Percentiles rank a stretch among this genome's conserved stretches.
phyloP scores from a whole-genome alignment of 2,888 invertebrate genomes.

The Hecatera dysodea region DNA sequence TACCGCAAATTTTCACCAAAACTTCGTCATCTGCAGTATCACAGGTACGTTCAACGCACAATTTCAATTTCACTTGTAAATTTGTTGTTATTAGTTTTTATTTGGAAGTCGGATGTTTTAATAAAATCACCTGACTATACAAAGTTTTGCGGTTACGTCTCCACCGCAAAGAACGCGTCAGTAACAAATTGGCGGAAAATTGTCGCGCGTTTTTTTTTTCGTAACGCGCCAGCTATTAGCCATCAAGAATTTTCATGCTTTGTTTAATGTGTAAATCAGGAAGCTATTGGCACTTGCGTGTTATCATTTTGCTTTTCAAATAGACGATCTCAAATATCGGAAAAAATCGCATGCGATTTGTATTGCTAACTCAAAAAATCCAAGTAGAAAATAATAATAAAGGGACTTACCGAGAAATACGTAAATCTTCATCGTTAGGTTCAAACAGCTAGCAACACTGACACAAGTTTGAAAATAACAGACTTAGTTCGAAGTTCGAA shows the following conservation, averaged over 20 bases:
- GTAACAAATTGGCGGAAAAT: conserved; percentile 62
- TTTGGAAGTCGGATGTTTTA: too few species aligned
- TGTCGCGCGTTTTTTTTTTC: conserved; percentile 41
- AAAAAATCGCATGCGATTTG: conserved; percentile 26
- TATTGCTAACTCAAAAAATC: conserved; percentile 4
- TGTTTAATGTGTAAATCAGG: conserved; percentile 61
- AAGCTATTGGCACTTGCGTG: conserved; percentile 57
- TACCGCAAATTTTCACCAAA: conserved; percentile 52
- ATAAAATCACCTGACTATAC: conserved; percentile 24
- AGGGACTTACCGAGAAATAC: conserved; percentile 83
- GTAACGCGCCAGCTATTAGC: conserved; percentile 17
- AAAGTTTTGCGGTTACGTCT: conserved; percentile 50
- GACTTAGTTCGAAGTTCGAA: conserved; percentile 71
- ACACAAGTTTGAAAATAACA: conserved; percentile 74
- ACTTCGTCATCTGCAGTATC: conserved; percentile 44
- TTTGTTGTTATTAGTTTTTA: too few species aligned
- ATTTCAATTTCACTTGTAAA: conserved; percentile 49
- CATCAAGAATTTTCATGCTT: conserved; percentile 62
- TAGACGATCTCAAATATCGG: conserved; percentile 27
- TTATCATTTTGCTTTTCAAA: conserved; percentile 46
- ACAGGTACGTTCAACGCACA: conserved; percentile 5
- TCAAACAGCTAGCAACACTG: conserved; percentile 78
- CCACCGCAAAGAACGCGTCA: conserved; percentile 35
- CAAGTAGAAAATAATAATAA: conserved; percentile 29
- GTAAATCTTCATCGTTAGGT: conserved; percentile 81